These are phyloP conservation scores for Zosterops lateralis DNA, from an alignment of 2,113 vertebrate species.

Conservation along the genomic window DNA sequence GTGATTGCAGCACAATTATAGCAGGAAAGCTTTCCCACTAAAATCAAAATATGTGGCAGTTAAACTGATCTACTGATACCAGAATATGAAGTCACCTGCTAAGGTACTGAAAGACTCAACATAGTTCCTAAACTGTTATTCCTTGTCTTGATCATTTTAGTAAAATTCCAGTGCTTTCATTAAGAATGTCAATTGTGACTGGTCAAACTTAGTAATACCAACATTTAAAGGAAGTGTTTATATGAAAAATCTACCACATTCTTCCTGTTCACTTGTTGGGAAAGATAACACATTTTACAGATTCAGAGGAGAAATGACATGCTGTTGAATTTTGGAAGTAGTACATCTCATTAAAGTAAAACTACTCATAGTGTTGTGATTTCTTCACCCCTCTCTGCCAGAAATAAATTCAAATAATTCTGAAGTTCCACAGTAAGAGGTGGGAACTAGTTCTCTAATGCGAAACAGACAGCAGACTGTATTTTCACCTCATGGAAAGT, in stretches of 20 bases:
- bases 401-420: background rate
- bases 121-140: background rate
- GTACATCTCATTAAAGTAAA: background rate
- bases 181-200: background rate
- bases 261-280: background rate
- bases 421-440: background rate
- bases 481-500: constrained; percentile 25
- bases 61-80: background rate
- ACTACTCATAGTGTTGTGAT: background rate
- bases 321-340: background rate
- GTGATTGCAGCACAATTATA: background rate
- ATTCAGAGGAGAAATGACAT: background rate
- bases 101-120: background rate
- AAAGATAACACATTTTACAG: background rate
- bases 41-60: background rate
- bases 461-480: background rate
- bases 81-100: background rate
- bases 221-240: background rate
- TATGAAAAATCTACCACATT: background rate
- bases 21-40: background rate
- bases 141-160: background rate
- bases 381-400: background rate
- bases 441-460: background rate
- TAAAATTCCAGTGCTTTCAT: background rate
- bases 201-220: background rate